Percentiles rank a stretch among this genome's conserved stretches.
Evolutionary conservation across 2,888 invertebrate genomes (phyloP).

Genomic region (Hecatera dysodea): DNA sequence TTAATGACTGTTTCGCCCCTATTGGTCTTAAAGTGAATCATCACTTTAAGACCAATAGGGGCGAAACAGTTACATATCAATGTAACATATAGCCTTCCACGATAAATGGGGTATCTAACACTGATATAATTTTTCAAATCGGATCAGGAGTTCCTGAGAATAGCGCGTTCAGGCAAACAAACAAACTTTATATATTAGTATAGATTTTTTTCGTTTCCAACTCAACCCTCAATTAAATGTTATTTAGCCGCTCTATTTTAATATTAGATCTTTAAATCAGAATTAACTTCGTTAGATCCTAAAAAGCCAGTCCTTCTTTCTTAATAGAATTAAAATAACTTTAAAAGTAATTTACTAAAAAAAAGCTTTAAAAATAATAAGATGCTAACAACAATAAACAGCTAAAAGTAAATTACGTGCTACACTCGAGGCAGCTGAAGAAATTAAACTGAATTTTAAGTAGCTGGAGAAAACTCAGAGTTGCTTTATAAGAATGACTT

Average conservation of each 20-base stretch:
- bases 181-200: too few species aligned
- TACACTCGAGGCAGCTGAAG: slow-evolving; percentile 30
- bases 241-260: not conserved
- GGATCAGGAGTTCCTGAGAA: too few species aligned
- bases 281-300: not conserved
- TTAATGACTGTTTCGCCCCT: too few species aligned
- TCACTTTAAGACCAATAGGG: too few species aligned
- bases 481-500: slow-evolving; percentile 66
- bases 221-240: not conserved
- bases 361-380: slow-evolving; percentile 13
- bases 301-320: not conserved
- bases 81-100: too few species aligned
- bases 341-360: not conserved
- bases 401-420: slow-evolving; percentile 29
- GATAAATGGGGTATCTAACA: too few species aligned
- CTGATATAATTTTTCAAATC: too few species aligned
- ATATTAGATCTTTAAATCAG: not conserved
- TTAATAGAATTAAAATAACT: not conserved
- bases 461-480: slow-evolving; percentile 65
- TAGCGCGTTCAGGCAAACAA: too few species aligned
- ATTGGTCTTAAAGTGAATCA: too few species aligned
- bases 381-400: slow-evolving; percentile 20
- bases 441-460: slow-evolving; percentile 55
- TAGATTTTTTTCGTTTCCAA: not conserved
- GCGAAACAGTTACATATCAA: too few species aligned